Base-by-base conservation (phyloP, 2,113 vertebrate genomes). In the Bufo gargarizans region DNA sequence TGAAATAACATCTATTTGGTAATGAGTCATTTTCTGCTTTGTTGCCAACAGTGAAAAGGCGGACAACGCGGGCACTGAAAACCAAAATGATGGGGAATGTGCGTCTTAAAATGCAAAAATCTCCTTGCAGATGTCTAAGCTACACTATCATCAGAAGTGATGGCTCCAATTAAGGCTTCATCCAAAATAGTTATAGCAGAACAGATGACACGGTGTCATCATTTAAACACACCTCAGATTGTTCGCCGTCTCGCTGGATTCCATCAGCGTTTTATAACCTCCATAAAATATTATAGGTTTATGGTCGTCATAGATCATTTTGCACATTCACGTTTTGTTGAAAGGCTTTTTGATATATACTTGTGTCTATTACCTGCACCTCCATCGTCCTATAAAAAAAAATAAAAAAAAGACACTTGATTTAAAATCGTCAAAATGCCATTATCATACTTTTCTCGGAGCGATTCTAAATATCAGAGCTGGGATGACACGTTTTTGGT, bases 131-230 rank as follows among this genome's bases (percentile, higher is more conserved):
- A 61, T 61, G 79, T 88, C 86, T 74, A 61, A 43, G 55, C 67
- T 58, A 63, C 43, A 50, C 86, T 43, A 88, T 88, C 86, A 76
- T 82, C 79, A 76, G 33, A 76, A 82, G 14, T 59, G 55, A 88
- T 88, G 86, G 45, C 86, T 88, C 69, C 86, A 82, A 88, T 88
- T 88, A 88, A 72, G 69, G 79, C 79, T 82, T 77, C 86, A 82
- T 61, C 86, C 69, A 63, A 76, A 88, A 88, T 63, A 82, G 43
- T 82, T 88, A 82, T 20, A 74, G 55, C 67, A 17, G 78, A 74
- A 61, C 56, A 63, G 56, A 88, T 82, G 69, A 74, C 86, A 76
- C 45, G 33, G 79, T 76, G 79, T 63, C 67, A 76, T 72, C 67
- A n/a, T 76, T 82, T 82, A 74, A 76, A 33, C 79, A 63, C 43